A percentile compares a stretch with the other conserved stretches of the same genome.
Evolutionary conservation across 2,888 invertebrate species (phyloP).

Genomic region (Chaitophorus viminalis): DNA sequence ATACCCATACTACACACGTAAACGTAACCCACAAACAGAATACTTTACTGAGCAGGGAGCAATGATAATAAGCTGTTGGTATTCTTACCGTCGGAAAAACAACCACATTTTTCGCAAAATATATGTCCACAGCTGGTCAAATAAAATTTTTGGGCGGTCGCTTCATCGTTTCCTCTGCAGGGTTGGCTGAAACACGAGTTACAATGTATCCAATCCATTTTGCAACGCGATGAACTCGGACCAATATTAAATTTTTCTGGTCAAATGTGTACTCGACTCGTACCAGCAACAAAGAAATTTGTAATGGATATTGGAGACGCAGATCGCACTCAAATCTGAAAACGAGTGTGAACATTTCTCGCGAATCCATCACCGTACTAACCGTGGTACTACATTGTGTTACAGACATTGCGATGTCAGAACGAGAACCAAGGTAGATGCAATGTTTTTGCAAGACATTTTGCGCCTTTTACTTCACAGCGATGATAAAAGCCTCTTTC

Average conservation of each 20-base stretch:
- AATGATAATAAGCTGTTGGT: background rate
- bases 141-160: background rate
- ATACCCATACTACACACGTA: no score
- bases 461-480: background rate
- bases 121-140: slow-evolving; percentile 52
- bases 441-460: background rate
- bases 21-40: background rate
- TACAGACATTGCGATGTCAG: no score
- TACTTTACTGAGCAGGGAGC: background rate
- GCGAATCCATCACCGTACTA: background rate
- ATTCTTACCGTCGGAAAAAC: slow-evolving; percentile 34
- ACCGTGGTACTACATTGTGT: background rate
- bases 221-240: no score
- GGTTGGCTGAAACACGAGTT: slow-evolving; percentile 43
- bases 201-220: slow-evolving; percentile 55
- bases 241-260: background rate
- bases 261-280: background rate
- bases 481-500: background rate
- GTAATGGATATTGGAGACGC: background rate
- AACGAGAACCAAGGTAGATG: background rate
- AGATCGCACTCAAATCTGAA: no score
- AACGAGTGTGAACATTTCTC: background rate
- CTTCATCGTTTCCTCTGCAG: no score
- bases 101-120: slow-evolving; percentile 44
- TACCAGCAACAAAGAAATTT: background rate